Base-by-base conservation (phyloP, 2,113 vertebrate species). In the Saimiri boliviensis region DNA sequence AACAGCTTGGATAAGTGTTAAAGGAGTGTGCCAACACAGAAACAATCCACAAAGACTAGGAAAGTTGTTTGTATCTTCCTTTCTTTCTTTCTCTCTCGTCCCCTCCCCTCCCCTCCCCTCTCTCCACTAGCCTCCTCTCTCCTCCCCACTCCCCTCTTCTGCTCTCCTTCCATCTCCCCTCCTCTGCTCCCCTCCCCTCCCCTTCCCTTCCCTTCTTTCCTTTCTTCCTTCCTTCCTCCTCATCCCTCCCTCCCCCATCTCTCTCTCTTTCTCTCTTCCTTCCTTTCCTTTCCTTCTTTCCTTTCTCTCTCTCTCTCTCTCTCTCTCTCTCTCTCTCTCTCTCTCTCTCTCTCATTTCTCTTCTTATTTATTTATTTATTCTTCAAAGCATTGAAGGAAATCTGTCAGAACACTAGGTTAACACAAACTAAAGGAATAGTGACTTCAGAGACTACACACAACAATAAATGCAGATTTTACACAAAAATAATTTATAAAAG, bases 191-290 rank as follows among this genome's bases (percentile, higher is more conserved):
- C 54, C 32, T 42, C 5, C 6, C 56, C 23, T 60, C 25, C 19
- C 17, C 5, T 54, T 7, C 16, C 16, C 14, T 9, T 21, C 20
- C 21, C 2, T 8, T 23, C 7, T 58, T 23, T 23, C 54, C 8
- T 56, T 23, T 3, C 1, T 23, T 60, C 10, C 8, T 58, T 27
- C 11, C 1, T 52, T 10, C 3, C 3, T 25, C 4, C 8, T 1
- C 4, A 1, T 9, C 23, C 9, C 23, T 10, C 23, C 10, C 23
- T 23, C 8, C 3, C 8, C 42, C 42, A 42, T 8, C 20, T 56
- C 21, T 45, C 2, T 21, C 52, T 20, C 3, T 49, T 3, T 49
- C 47, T 49, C 12, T 9, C 2, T 8, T 56, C 8, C 3, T 5
- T 32, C 5, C 3, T 32, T 30, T 12, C 3, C 3, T 32, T 10